Evolutionary conservation across 2,797 vertebrate species (phyloP).

Genomic region (Semaprochilodus insignis): DNA sequence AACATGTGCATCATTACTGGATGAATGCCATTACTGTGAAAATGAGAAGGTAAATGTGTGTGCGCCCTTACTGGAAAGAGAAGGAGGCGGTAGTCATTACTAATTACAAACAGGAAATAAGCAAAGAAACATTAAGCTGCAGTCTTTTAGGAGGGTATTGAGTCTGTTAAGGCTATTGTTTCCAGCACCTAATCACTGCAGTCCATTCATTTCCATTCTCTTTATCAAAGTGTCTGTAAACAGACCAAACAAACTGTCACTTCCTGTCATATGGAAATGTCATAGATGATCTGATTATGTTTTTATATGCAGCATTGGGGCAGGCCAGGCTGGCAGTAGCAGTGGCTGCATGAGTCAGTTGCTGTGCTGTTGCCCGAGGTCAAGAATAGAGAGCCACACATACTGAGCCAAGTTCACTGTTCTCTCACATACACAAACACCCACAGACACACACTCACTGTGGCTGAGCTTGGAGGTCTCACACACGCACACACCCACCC

Average conservation of each 20-base stretch:
- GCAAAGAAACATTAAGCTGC: conserved; percentile 9
- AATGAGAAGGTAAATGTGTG: conserved; percentile 10
- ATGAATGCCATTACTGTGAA: neutral
- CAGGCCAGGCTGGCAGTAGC: neutral
- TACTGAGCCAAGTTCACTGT: neutral
- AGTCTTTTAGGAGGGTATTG: conserved; percentile 35
- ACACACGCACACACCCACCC: neutral
- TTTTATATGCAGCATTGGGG: neutral
- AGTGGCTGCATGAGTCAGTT: neutral
- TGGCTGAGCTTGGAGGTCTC: neutral
- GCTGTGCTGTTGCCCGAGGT: neutral
- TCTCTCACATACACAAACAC: neutral
- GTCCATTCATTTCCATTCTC: conserved; percentile 21
- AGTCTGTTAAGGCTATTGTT: conserved; percentile 18
- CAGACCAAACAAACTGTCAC: conserved; percentile 3
- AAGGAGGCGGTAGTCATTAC: neutral
- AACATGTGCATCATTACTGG: too few species aligned
- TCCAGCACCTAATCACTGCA: conserved; percentile 28
- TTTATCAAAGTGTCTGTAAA: neutral
- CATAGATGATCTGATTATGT: conserved; percentile 11
- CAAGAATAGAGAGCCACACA: conserved; percentile 9
- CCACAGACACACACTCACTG: neutral
- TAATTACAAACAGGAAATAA: conserved; percentile 16
- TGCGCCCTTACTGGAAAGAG: conserved; percentile 27
- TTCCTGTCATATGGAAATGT: neutral